phyloP scores from a whole-genome alignment of 2,888 invertebrate species.

The Schrankia costaestrigalis region DNA sequence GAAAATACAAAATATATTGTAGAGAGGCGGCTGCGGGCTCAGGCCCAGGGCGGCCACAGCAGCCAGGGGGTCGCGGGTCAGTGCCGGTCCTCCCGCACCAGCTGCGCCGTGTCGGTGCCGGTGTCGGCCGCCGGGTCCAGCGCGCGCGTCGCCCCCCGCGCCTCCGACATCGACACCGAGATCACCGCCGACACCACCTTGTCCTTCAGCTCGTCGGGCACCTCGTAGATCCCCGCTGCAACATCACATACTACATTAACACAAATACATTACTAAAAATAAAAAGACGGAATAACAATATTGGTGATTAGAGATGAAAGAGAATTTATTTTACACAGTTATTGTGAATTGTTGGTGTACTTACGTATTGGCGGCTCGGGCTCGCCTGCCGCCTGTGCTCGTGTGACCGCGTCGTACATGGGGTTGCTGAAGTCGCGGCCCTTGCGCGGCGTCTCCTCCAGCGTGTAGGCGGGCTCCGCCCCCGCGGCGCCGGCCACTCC shows the following conservation, averaged over 20 bases:
- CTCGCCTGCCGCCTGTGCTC: constrained; percentile 72
- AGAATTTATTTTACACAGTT: background rate
- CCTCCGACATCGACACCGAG: constrained; percentile 90
- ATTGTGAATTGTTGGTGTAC: constrained; percentile 24
- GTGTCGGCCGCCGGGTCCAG: constrained; percentile 93
- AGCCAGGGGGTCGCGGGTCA: constrained; percentile 48
- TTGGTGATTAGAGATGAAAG: background rate
- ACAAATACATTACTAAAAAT: no score
- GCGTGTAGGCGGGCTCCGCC: constrained; percentile 87
- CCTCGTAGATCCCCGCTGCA: constrained; percentile 87
- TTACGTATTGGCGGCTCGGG: constrained; percentile 58
- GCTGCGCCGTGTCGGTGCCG: constrained; percentile 94
- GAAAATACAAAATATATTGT: constrained; percentile 28
- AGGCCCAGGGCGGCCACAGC: constrained; percentile 15
- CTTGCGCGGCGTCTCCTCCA: constrained; percentile 86
- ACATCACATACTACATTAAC: no score
- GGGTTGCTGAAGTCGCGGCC: constrained; percentile 98
- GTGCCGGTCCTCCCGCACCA: constrained; percentile 92
- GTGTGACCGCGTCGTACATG: constrained; percentile 96
- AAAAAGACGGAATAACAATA: no score
- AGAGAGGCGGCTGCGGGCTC: constrained; percentile 6
- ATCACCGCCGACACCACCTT: constrained; percentile 87
- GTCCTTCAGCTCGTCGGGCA: constrained; percentile 87
- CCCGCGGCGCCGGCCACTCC: constrained; percentile 69
- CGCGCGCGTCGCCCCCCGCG: constrained; percentile 85